Conservation (phyloP, 2,797 vertebrate species). For the Sebastes kiyomatsui region DNA sequence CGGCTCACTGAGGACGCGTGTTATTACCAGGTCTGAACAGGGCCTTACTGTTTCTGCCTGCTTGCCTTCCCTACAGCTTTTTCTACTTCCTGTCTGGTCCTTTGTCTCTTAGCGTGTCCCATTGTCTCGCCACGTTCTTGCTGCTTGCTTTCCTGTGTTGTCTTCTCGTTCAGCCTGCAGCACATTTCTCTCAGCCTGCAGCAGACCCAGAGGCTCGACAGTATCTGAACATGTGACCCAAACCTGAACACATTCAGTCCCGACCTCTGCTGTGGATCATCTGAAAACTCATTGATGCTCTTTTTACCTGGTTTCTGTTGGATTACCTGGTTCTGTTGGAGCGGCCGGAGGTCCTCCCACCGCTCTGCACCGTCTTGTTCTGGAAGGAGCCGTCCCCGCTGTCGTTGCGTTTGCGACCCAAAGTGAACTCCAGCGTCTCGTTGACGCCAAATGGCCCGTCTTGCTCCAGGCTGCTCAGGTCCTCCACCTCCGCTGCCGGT, state of each 20-base stretch:
- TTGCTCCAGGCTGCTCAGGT: conserved; percentile 82
- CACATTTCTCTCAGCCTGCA: background rate
- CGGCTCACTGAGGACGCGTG: too few species aligned
- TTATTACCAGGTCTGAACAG: too few species aligned
- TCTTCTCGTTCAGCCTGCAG: too few species aligned
- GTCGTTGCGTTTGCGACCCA: conserved; percentile 80
- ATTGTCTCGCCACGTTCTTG: background rate
- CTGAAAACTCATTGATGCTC: background rate
- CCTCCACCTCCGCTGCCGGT: conserved; percentile 69
- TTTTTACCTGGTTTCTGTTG: background rate
- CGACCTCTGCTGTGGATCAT: background rate
- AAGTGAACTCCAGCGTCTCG: conserved; percentile 87
- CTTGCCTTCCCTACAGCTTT: background rate
- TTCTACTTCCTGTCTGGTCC: too few species aligned
- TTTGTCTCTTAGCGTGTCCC: background rate
- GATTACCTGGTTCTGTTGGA: conserved; percentile 93
- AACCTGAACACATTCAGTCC: background rate
- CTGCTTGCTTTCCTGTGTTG: too few species aligned
- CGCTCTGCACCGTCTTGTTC: conserved; percentile 81
- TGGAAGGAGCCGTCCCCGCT: conserved; percentile 83
- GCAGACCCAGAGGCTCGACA: background rate
- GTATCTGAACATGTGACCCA: conserved; percentile 9
- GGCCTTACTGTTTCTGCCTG: background rate
- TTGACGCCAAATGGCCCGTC: conserved; percentile 74
- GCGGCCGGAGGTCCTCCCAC: conserved; percentile 78